Evolutionary conservation across 2,888 invertebrate species (phyloP).

Genomic region (Hypena proboscidalis): DNA sequence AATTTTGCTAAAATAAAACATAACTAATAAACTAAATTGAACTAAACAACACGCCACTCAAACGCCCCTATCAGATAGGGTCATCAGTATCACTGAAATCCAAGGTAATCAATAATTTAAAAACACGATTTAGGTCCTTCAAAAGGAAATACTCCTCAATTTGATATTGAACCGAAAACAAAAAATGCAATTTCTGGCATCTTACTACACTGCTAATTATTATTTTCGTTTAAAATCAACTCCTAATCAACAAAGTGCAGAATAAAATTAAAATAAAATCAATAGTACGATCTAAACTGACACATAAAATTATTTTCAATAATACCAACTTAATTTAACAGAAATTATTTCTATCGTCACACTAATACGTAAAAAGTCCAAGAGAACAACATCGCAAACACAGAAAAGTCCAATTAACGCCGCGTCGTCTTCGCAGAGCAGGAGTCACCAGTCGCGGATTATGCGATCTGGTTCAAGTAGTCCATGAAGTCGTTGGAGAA

Average conservation of each 20-base stretch:
- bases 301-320: slow-evolving; percentile 83
- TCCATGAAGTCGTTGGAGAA: slow-evolving; percentile 87
- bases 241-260: slow-evolving; percentile 81
- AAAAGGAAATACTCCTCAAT: slow-evolving; percentile 64
- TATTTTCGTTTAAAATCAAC: slow-evolving; percentile 77
- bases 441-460: slow-evolving; percentile 36
- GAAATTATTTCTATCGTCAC: slow-evolving; percentile 75
- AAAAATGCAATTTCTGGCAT: slow-evolving; percentile 83
- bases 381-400: slow-evolving; percentile 47
- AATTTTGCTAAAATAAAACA: slow-evolving; percentile 86
- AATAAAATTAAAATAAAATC: slow-evolving; percentile 84
- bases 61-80: slow-evolving; percentile 78
- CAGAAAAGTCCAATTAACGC: slow-evolving; percentile 58
- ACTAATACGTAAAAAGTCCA: slow-evolving; percentile 54
- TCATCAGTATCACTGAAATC: slow-evolving; percentile 77
- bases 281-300: slow-evolving; percentile 82
- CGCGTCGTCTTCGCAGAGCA: slow-evolving; percentile 37
- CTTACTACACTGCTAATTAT: slow-evolving; percentile 67
- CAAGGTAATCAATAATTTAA: slow-evolving; percentile 77
- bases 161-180: slow-evolving; percentile 65
- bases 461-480: slow-evolving; percentile 87
- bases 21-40: slow-evolving; percentile 86
- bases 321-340: slow-evolving; percentile 84
- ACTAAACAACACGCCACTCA: slow-evolving; percentile 83
- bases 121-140: slow-evolving; percentile 64